Base-by-base conservation (phyloP, 2,888 invertebrate species). In the Rugalucina vietnamica region DNA sequence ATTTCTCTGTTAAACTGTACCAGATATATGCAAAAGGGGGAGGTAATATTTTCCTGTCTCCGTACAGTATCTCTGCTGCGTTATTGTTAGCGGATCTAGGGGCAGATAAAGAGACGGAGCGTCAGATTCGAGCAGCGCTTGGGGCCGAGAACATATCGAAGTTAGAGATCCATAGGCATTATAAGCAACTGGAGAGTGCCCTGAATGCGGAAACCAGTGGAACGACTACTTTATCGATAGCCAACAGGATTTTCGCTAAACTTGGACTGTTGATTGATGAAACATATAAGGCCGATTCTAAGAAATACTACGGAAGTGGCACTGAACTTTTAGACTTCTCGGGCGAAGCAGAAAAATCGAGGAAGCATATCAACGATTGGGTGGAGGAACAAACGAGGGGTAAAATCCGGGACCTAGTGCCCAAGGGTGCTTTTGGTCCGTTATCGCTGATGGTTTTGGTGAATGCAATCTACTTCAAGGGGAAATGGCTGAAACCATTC, bases 331-430 rank as follows among this genome's bases (percentile, higher is more conserved):
- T 93, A 70, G 92, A 94, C 72, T 94, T 94, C 87, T 86, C n/a
- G 0, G 60, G 73, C 2, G 82, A 93, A 36, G 43, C 92, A 0
- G 91, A 91, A 0, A 96, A 96, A 0, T 93, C 95, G 27, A 81
- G 92, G 69, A 18, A 37, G 18, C 76, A 71, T 5, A 98, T 99
- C 71, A 99, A 99, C 93, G 90, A 94, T 49, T 98, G 98, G 97
- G 97, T 98, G 54, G 96, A 97, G 92, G 94, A 96, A 5, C 96
- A 97, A 92, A 99, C 99, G 0, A 97, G 97, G 76, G 95, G 97
- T 10, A 97, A 97, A 94, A 98, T 99, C 81, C 96, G 96, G 89
- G 96, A 98, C 91, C 95, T 99, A 1, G 95, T 99, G 72, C 93
- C 95, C 0, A 32, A 96, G 0, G 96, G 96, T n/a, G 85, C 91